Base-by-base conservation (phyloP, 2,888 invertebrate genomes). In the Matsumyia berberina region DNA sequence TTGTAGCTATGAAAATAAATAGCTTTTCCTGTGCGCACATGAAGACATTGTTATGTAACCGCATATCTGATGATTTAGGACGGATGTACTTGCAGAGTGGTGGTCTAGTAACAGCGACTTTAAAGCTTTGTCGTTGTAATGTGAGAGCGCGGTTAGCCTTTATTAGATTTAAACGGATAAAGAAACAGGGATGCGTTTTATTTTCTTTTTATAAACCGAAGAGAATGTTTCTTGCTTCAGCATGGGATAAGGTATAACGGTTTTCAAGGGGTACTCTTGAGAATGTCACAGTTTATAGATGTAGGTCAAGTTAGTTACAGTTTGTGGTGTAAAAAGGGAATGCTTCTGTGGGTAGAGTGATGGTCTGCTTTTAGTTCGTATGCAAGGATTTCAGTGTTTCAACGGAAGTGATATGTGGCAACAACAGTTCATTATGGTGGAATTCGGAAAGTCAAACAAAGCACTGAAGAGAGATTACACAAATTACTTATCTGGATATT, bases 41-140 rank as follows among this genome's bases (percentile, higher is more conserved):
- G 29, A 46, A 46, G 31, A 44, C 9, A 42, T 46, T 77, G 46
- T 77, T 73, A 78, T 78, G 67, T 57, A 66, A 70, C 51, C 12
- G 11, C 37, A 66, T 67, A 83, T 55, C 69, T 62, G 42, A 70
- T 58, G 66, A 73, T 62, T 67, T 67, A 55, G 72, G 60, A 46
- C 49, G 58, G 58, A 62, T 76, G 51, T 62, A 64, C 51, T 12
- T 70, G 24, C 8, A 24, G 24, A 4, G 24, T 76, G 31, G 51
- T 44, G 51, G 76, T 70, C 19, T 53, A 33, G 29, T 64, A 60
- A 42, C 24, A 49, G 44, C 31, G 53, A 39, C 57, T 74, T 73
- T 39, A 42, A 42, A 42, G n/a, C 31, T 7, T 17, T 17, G 29
- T 60, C 35, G 19, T 35, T n/a, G 29, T 12, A 8, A 2, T n/a